These are phyloP conservation scores for Isaurus tuberculatus DNA, from an alignment of 92 coral and sea anemone genomes.

Conservation along the genomic window DNA sequence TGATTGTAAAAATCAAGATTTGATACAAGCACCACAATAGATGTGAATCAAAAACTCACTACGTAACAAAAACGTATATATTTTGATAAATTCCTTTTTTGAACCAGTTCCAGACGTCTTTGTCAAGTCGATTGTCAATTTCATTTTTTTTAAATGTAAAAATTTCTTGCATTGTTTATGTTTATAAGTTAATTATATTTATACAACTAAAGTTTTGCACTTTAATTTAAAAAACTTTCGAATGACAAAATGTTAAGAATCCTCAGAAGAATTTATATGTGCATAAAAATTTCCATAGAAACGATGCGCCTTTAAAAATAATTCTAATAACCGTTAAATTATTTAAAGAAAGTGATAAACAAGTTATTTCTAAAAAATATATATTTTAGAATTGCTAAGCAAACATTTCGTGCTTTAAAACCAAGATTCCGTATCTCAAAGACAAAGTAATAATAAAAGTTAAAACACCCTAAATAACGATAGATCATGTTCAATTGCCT, in stretches of 20 bases:
- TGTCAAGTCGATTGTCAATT: background rate
- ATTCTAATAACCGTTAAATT: background rate
- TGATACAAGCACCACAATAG: too few species aligned
- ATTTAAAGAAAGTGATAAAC: background rate
- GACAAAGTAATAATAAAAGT: background rate
- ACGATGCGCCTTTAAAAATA: too few species aligned
- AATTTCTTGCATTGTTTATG: background rate
- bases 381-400: background rate
- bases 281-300: too few species aligned
- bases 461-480: background rate
- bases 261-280: too few species aligned
- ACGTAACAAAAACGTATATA: background rate
- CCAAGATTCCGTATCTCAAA: background rate
- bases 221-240: background rate
- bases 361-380: background rate
- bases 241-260: too few species aligned
- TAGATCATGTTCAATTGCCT: background rate
- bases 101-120: background rate
- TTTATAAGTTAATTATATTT: background rate
- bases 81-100: background rate
- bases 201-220: background rate
- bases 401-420: too few species aligned
- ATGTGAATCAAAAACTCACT: too few species aligned
- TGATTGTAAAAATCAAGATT: too few species aligned
- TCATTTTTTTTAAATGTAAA: background rate